phyloP scores from a whole-genome alignment of 2,888 invertebrate species.

The Epinotia brunnichana region DNA sequence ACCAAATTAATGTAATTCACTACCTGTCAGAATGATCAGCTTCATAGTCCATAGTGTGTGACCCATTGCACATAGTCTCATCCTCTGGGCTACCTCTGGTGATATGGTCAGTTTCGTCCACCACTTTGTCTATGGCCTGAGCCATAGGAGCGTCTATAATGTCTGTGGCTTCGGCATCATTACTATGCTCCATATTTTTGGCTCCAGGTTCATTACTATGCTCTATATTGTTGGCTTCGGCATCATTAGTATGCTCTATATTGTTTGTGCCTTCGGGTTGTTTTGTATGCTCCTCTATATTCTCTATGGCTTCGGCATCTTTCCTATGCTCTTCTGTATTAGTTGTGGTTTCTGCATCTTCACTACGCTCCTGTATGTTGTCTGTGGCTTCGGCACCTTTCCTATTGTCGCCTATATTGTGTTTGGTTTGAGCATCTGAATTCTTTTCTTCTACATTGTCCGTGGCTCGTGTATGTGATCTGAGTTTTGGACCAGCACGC shows the following conservation, averaged over 20 bases:
- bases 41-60: constrained; percentile 54
- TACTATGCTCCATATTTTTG: neutral
- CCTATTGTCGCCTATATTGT: neutral
- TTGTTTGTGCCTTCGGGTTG: neutral
- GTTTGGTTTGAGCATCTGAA: neutral
- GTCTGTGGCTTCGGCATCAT: neutral
- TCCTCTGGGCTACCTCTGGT: constrained; percentile 10
- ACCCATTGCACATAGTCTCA: constrained; percentile 35
- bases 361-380: neutral
- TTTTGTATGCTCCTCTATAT: neutral
- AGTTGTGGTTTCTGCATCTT: neutral
- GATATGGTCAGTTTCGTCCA: neutral
- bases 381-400: neutral
- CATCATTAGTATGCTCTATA: neutral
- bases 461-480: too few species aligned
- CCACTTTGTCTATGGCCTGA: neutral
- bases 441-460: too few species aligned
- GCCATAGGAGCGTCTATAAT: neutral
- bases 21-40: constrained; percentile 64
- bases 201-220: neutral
- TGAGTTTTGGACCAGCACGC: too few species aligned
- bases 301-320: neutral
- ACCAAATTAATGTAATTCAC: neutral
- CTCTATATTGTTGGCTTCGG: neutral
- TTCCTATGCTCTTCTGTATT: neutral